Evolutionary conservation across 2,113 vertebrate species (phyloP).

Genomic region (Eolophus roseicapilla): DNA sequence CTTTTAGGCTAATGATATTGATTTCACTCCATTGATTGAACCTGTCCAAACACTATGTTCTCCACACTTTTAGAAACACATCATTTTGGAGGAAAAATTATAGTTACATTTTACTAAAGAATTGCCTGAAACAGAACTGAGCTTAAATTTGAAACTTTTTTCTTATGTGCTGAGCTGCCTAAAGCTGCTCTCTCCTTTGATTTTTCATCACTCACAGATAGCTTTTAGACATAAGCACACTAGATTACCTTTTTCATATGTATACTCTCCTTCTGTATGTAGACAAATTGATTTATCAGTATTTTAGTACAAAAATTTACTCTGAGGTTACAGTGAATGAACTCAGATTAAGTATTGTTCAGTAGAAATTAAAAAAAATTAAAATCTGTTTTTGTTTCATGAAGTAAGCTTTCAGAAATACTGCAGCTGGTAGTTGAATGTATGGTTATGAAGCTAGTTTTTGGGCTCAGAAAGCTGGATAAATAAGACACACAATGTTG

Average conservation of each 20-base stretch:
- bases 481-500: neutral
- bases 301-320: neutral
- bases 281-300: neutral
- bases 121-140: neutral
- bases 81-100: neutral
- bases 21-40: neutral
- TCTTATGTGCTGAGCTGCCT: neutral
- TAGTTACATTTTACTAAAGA: neutral
- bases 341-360: neutral
- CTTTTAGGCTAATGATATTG: slow-evolving; percentile 17
- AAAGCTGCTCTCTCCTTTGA: neutral
- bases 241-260: neutral
- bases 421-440: neutral
- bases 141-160: neutral
- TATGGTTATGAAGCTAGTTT: neutral
- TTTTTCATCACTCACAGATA: neutral
- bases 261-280: neutral
- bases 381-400: neutral
- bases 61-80: neutral
- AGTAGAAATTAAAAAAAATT: neutral
- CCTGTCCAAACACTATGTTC: neutral
- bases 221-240: neutral
- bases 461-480: neutral
- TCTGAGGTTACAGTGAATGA: neutral
- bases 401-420: neutral